These are phyloP conservation scores for Paralichthys olivaceus DNA, from an alignment of 2,113 vertebrate genomes.

Conservation along the genomic window DNA sequence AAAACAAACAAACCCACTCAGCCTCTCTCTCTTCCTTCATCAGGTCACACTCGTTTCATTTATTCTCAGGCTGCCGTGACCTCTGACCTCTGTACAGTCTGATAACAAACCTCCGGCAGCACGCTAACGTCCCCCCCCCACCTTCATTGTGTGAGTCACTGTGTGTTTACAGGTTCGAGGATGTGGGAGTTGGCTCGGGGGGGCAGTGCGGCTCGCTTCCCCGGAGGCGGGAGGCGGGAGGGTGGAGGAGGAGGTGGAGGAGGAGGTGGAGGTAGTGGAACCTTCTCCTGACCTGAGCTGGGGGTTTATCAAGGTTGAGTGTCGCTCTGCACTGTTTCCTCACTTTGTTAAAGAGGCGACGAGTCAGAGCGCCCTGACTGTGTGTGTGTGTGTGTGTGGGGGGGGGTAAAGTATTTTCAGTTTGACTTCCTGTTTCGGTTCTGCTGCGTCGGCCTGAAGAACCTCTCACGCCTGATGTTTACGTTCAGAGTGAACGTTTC, in stretches of 20 bases:
- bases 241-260: not conserved
- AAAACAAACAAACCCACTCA: not conserved
- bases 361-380: not conserved
- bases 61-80: not conserved
- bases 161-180: conserved; percentile 8
- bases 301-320: not conserved
- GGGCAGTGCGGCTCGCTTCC: not conserved
- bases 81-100: conserved; percentile 23
- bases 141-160: conserved; percentile 12
- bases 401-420: no score
- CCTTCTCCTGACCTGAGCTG: conserved; percentile 28
- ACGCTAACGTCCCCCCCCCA: not conserved
- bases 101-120: not conserved
- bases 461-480: no score
- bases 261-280: not conserved
- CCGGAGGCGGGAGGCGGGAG: not conserved
- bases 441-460: not conserved
- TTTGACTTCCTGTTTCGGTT: no score
- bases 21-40: not conserved
- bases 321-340: conserved; percentile 17
- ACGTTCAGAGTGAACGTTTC: no score
- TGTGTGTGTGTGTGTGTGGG: not conserved
- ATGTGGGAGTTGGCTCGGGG: not conserved
- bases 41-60: not conserved
- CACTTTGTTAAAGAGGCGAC: conserved; percentile 25